Base-by-base conservation (phyloP, 2,113 vertebrate species). In the Nematolebias whitei region DNA sequence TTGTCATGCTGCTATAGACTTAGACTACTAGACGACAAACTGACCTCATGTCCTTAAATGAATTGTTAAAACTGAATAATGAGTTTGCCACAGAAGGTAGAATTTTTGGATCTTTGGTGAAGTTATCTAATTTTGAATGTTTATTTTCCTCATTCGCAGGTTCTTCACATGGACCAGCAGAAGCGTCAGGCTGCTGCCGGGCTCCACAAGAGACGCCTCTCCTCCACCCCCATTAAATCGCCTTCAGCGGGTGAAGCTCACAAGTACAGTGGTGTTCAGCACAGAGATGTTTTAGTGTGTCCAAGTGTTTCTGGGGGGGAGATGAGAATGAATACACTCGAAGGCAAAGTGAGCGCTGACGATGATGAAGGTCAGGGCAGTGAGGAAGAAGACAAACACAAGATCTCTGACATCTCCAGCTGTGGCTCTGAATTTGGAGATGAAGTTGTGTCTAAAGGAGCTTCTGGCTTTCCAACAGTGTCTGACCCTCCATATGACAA, bases 141-240 rank as follows among this genome's bases (percentile, higher is more conserved):
- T 29, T 29, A 29, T 4, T 29, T 29, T 29, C 26, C 26, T 29
- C 26, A 3, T 29, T 3, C 16, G 2, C 51, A 91, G 89, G 63
- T 91, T 71, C 91, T 97, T 45, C 92, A 95, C 74, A 89, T 88
- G 81, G 94, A 97, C 79, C 93, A 88, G 26, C 72, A 82, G 12
- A 76, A 81, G 2, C 29, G 40, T 12, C 87, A 91, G 48, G 63
- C 23, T 32, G 80, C 64, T 20, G 86, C 60, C 67, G 89, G 85
- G 2, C 73, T 47, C 59, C 72, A 78, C 4, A 66, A 69, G 2
- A 92, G 87, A 18, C 93, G 93, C 40, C 93, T 98, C 60, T 98
- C 96, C 68, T 99, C 97, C 72, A 99, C 97, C 1, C 97, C 97
- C 32, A 89, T 98, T 63, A 98, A 98, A 88, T 78, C 87, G 0